phyloP scores from a whole-genome alignment of 2,797 vertebrate species.

The Enteromius viviparus region DNA sequence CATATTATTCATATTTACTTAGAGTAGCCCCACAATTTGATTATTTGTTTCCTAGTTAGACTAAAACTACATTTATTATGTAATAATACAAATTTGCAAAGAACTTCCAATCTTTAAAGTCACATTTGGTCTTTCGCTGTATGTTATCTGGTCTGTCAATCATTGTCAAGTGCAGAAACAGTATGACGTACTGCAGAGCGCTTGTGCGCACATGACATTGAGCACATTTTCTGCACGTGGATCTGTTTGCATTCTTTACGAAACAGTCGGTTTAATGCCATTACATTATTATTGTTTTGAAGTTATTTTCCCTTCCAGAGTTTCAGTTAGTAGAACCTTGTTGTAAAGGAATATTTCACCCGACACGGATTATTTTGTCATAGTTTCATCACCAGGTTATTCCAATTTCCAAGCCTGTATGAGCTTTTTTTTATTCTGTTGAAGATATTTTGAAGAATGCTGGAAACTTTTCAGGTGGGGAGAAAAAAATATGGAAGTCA shows the following conservation, averaged over 20 bases:
- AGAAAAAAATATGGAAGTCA: neutral
- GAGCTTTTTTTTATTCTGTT: neutral
- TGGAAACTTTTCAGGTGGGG: neutral
- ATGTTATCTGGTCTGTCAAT: slow-evolving; percentile 16
- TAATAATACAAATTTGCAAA: neutral
- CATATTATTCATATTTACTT: neutral
- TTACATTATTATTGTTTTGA: neutral
- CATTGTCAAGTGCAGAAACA: slow-evolving; percentile 9
- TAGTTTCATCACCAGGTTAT: neutral
- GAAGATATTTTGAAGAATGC: neutral
- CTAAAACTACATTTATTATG: neutral
- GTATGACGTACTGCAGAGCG: neutral
- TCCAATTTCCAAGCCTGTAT: neutral
- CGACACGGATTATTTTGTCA: neutral
- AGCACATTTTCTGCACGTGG: neutral
- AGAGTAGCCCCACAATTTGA: neutral
- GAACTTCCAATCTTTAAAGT: neutral
- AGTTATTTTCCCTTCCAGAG: neutral
- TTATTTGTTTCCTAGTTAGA: no score
- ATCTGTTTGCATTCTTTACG: slow-evolving; percentile 28
- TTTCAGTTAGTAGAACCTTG: neutral
- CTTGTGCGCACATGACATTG: neutral
- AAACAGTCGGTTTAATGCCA: neutral
- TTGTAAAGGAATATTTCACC: neutral
- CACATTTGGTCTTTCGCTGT: neutral